Conservation (phyloP, 30 jellyfish, hydroid and myxozoan genomes). For the Hydra vulgaris region DNA sequence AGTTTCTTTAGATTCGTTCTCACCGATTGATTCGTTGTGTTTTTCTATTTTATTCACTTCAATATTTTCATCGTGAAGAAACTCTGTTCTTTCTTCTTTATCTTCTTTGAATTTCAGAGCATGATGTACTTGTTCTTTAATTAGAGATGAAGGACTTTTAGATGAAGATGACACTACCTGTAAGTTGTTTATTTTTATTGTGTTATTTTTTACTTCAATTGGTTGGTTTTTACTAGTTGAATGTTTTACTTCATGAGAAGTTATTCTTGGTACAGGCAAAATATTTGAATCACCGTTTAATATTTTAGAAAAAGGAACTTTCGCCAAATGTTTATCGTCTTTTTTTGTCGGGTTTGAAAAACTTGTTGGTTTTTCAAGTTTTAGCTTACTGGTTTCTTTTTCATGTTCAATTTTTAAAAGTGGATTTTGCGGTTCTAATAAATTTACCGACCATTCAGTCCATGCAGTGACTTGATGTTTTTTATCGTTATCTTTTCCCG, state of each 20-base stretch:
- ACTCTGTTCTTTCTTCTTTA: not conserved
- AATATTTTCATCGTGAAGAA: not conserved
- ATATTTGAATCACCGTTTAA: not conserved
- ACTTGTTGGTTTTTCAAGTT: not conserved
- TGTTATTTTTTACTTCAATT: not conserved
- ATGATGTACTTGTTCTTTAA: not conserved
- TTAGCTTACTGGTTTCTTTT: not conserved
- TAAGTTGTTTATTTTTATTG: not conserved
- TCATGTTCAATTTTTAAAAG: not conserved
- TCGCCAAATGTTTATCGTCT: not conserved
- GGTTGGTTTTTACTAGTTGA: not conserved
- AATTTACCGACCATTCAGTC: slow-evolving; percentile 17
- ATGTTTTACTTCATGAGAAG: not conserved
- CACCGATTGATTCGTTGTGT: not conserved
- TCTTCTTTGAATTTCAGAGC: not conserved
- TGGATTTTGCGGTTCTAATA: not conserved
- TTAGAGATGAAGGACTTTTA: not conserved
- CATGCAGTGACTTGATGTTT: slow-evolving; percentile 19
- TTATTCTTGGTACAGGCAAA: not conserved
- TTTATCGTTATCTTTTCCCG: not conserved
- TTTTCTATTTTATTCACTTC: not conserved
- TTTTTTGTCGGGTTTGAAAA: not conserved
- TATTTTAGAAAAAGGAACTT: not conserved
- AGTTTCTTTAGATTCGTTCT: not conserved
- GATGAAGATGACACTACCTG: not conserved